Base-by-base conservation (phyloP, 2,888 invertebrate genomes). In the Sisyra terminalis region DNA sequence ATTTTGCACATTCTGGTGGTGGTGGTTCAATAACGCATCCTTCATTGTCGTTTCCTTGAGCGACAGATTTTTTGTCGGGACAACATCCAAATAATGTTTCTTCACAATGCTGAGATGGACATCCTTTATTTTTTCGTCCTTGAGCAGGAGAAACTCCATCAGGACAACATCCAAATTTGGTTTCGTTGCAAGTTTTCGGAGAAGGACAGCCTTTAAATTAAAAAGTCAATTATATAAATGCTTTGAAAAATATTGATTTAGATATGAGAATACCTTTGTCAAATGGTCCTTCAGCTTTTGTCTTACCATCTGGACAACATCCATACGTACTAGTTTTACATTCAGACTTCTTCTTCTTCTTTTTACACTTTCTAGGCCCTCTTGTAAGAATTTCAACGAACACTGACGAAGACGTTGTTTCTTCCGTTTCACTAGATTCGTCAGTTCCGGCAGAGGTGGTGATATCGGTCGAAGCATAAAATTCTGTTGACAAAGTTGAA, bases 41-140 rank as follows among this genome's bases (percentile, higher is more conserved):
- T 56, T 87, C 83, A 48, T 75, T 70, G 49, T 85, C 75, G 51
- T 86, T 84, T 39, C 92, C 90, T 56, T 78, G 71, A 1, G 92
- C 81, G 7, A 76, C 65, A 0, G 81, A 83, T 49, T 70, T 69
- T 37, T 78, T 78, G 59, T 90, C 88, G 8, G 75, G 72, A 54
- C 92, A 93, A 57, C 92, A 93, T 2, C 92, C 92, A 54, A 81
- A 92, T 6, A 90, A 65, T 0, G 84, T 81, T 53, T 80, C 79
- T 0, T 70, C 70, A 55, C 90, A 90, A 8, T 72, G 69, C 1
- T 73, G 66, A 31, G 69, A 60, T 0, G 87, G 86, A 56, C 94
- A 96, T 2, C 83, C 92, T 53, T 77, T 65, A 46, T 70, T 58
- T 10, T 78, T 66, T 1, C 73, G 67, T 8, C 88, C 89, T 43